Percentiles rank a stretch among this genome's conserved stretches.
These are phyloP conservation scores for Uropsilus gracilis DNA, from an alignment of 2,113 vertebrate genomes.

Conservation along the genomic window DNA sequence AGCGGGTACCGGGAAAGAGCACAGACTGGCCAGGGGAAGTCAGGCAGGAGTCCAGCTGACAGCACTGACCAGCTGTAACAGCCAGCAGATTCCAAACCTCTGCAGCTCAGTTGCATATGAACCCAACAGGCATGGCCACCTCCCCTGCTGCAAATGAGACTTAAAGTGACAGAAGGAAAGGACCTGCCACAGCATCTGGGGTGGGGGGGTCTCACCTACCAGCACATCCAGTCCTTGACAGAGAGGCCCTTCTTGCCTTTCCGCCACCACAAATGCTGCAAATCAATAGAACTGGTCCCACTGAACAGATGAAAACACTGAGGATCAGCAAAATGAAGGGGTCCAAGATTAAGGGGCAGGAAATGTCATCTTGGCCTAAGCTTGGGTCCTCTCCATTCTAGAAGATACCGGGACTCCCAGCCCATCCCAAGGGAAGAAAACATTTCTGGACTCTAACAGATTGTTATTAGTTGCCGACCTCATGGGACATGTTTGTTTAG, in stretches of 20 bases:
- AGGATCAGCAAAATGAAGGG: not conserved
- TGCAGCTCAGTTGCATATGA: not conserved
- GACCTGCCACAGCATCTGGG: not conserved
- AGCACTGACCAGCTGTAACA: too few relatives aligned
- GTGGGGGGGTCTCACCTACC: too few relatives aligned
- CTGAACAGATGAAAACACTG: not conserved
- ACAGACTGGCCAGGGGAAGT: not conserved
- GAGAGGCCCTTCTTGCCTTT: not conserved
- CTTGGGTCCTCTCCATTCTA: not conserved
- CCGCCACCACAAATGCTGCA: too few relatives aligned
- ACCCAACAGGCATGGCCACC: fast-evolving
- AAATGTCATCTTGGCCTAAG: not conserved
- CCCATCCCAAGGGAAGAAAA: not conserved
- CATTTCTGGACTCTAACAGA: not conserved
- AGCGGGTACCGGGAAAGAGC: not conserved
- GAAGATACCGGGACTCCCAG: not conserved
- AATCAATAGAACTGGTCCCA: not conserved
- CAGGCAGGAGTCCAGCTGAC: too few relatives aligned
- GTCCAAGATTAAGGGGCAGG: too few relatives aligned
- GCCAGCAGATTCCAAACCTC: not conserved
- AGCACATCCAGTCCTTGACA: not conserved
- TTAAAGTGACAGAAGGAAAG: not conserved
- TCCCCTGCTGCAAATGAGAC: not conserved
- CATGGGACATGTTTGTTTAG: not conserved
- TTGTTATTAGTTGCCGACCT: not conserved